Base-by-base conservation (phyloP, 2,797 vertebrate genomes). In the Hypotaenidia okinawae region DNA sequence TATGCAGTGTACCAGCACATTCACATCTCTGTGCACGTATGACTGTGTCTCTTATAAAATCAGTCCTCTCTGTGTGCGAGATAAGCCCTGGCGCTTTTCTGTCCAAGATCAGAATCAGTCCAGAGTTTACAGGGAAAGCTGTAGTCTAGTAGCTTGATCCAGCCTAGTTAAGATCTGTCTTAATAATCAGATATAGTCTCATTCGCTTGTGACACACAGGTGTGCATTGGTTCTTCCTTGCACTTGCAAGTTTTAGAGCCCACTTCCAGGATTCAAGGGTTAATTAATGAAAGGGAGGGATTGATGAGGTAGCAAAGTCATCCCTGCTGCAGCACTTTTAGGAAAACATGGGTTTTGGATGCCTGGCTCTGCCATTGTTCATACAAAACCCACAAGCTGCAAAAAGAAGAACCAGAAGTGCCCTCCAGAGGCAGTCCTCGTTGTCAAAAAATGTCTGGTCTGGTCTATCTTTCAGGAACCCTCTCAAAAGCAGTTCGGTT, bases 391-490 rank as follows among this genome's bases (percentile, higher is more conserved):
- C 37, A 17, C 39, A 54, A 81, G 23, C 70, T 89, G 68, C 59
- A 76, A 77, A 77, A 92, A 85, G 45, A 45, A 89, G 78, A 94
- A 63, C 32, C 54, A 57, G 77, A 93, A 87, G 74, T 93, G 86
- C 72, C 78, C 75, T 90, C 86, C 84, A 90, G 75, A 95, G 94
- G 78, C 78, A 64, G 37, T 92, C 14, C 21, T 79, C 11, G 17
- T 54, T 64, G 24, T 91, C 75, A 81, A 16, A 24, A 76, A 64
- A 28, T 4, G 2, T 54, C 55, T 76, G 15, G 11, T 89, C 62
- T 66, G 25, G n/a, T 83, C 54, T 61, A 2, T 68, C 70, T 93
- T 93, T 90, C 39, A 92, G 52, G 39, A 10, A 73, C 17, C 10
- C 13, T 78, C 69, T 69, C 73, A 73, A 88, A 90, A 68, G 32